Evolutionary conservation across 2,888 invertebrate genomes (phyloP).

Genomic region (Pollenia amentaria): DNA sequence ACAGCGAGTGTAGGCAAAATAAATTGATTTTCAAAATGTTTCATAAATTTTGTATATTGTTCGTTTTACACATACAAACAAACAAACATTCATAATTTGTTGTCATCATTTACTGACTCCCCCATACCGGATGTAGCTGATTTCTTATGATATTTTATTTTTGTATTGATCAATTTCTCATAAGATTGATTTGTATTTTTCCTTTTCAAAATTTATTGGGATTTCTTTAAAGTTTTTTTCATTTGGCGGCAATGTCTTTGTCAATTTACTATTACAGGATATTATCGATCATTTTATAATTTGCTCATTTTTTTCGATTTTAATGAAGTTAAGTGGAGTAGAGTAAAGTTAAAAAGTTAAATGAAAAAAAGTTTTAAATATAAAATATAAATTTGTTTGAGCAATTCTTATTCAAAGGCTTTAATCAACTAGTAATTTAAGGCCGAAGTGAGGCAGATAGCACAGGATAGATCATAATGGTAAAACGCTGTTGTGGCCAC

Average conservation of each 20-base stretch:
- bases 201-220: slow-evolving; percentile 35
- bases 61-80: not conserved
- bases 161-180: slow-evolving; percentile 70
- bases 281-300: slow-evolving; percentile 83
- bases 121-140: slow-evolving; percentile 74
- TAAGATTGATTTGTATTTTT: slow-evolving; percentile 71
- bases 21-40: slow-evolving; percentile 56
- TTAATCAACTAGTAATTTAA: too few relatives aligned
- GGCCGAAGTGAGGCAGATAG: too few relatives aligned
- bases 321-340: slow-evolving; percentile 42
- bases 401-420: too few relatives aligned
- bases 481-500: too few relatives aligned
- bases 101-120: slow-evolving; percentile 66
- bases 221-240: slow-evolving; percentile 38
- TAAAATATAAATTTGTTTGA: too few relatives aligned
- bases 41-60: slow-evolving; percentile 21
- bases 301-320: slow-evolving; percentile 70
- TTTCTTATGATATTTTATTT: slow-evolving; percentile 58
- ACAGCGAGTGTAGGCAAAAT: not conserved
- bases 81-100: slow-evolving; percentile 29
- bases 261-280: slow-evolving; percentile 82
- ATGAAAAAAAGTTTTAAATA: slow-evolving; percentile 9
- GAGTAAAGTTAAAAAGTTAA: not conserved
- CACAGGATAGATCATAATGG: too few relatives aligned
- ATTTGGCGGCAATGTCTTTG: slow-evolving; percentile 76